These are phyloP conservation scores for Coracopsis vasa DNA, from an alignment of 2,113 vertebrate genomes.

Conservation along the genomic window DNA sequence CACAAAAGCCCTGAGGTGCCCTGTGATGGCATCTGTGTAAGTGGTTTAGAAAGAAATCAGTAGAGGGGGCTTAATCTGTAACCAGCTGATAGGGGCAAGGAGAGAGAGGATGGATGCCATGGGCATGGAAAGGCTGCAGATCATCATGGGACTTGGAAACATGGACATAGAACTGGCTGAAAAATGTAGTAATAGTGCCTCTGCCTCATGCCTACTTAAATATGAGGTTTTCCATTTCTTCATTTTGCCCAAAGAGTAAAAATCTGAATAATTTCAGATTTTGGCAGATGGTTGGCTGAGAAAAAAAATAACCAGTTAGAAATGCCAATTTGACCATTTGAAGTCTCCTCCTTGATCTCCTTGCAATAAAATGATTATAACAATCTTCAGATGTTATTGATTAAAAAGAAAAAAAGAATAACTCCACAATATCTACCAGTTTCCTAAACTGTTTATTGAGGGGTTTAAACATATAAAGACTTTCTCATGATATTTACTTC, in stretches of 20 bases:
- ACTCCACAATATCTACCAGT: not conserved
- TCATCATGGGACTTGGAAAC: not conserved
- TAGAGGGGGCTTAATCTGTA: not conserved
- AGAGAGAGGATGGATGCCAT: not conserved
- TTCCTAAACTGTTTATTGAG: not conserved
- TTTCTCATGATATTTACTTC: not conserved
- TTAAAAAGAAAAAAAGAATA: not conserved
- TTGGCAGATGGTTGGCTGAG: not conserved
- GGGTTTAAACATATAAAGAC: not conserved
- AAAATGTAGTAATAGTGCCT: not conserved
- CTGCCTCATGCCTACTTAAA: not conserved
- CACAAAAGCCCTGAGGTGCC: not conserved
- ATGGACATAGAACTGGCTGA: not conserved
- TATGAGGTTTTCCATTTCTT: not conserved
- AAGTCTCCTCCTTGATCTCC: not conserved
- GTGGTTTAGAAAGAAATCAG: not conserved
- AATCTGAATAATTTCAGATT: not conserved
- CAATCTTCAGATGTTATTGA: not conserved
- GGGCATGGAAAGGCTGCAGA: accelerated
- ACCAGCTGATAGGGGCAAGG: accelerated
- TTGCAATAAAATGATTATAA: not conserved
- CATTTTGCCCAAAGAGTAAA: not conserved
- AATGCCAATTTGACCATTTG: not conserved
- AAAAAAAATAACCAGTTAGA: not conserved
- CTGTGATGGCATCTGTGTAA: not conserved